Evolutionary conservation across 2,888 invertebrate genomes (phyloP).

Genomic region (Hipparchia semele): DNA sequence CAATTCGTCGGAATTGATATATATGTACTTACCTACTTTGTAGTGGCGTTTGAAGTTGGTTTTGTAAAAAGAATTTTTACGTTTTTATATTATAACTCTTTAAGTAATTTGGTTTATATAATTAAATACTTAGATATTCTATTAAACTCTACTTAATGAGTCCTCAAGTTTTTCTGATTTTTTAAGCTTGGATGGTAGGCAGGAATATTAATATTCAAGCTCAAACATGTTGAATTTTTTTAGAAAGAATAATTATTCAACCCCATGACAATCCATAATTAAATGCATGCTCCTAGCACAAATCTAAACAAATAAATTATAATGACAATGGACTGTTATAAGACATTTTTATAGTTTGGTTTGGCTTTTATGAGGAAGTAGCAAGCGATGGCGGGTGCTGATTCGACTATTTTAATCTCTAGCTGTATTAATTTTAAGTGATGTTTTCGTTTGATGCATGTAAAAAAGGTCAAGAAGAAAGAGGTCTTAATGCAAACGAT

Average conservation of each 20-base stretch:
- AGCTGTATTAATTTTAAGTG: not conserved
- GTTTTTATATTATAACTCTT: too few relatives aligned
- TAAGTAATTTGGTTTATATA: too few relatives aligned
- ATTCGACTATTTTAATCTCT: constrained; percentile 10
- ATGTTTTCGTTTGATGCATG: not conserved
- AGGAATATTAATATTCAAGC: not conserved
- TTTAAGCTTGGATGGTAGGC: too few relatives aligned
- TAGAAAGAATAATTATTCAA: constrained; percentile 27
- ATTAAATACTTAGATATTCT: too few relatives aligned
- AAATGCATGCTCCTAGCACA: constrained; percentile 61
- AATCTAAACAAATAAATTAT: constrained; percentile 65
- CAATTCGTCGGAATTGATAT: too few relatives aligned
- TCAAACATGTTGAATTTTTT: not conserved
- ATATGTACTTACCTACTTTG: too few relatives aligned
- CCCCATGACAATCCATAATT: constrained; percentile 56
- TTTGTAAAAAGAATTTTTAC: too few relatives aligned
- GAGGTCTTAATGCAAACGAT: constrained; percentile 4
- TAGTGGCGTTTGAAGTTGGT: too few relatives aligned
- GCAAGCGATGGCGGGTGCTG: constrained; percentile 29
- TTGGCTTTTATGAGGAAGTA: constrained; percentile 45
- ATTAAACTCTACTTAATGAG: too few relatives aligned
- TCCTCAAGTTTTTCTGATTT: too few relatives aligned
- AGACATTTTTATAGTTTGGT: constrained; percentile 61
- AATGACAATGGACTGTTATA: constrained; percentile 60
- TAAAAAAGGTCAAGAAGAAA: not conserved